phyloP scores from a whole-genome alignment of 1,140 invertebrate species.

The Papilio polyxenes region DNA sequence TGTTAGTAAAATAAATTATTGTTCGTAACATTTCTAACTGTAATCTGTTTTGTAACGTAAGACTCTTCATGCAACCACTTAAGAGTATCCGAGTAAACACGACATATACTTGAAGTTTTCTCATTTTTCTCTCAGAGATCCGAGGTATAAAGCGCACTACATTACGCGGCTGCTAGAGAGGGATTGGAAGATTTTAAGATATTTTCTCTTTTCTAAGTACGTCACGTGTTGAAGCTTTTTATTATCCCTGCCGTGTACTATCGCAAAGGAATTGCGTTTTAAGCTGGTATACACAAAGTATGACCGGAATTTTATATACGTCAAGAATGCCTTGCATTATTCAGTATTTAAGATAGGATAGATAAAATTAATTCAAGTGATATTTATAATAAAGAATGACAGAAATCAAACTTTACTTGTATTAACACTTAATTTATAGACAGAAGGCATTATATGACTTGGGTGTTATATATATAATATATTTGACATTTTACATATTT shows the following conservation, averaged over 20 bases:
- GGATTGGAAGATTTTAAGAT: constrained; percentile 58
- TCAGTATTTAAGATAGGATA: not conserved
- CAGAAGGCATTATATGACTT: not conserved
- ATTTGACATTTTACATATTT: too few species aligned
- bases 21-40: too few species aligned
- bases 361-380: not conserved
- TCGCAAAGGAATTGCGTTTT: constrained; percentile 31
- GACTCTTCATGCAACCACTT: not conserved
- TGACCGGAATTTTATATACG: not conserved
- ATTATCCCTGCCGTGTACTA: constrained; percentile 56
- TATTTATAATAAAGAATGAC: not conserved
- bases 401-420: not conserved
- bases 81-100: constrained; percentile 13
- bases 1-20: too few species aligned
- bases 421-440: not conserved
- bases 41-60: not conserved
- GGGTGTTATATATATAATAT: not conserved
- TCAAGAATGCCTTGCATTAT: not conserved
- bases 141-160: constrained; percentile 48
- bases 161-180: constrained; percentile 42
- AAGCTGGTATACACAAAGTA: not conserved
- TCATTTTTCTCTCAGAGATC: constrained; percentile 43
- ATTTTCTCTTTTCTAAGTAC: constrained; percentile 68
- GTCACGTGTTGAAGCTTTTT: constrained; percentile 71
- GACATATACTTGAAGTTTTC: constrained; percentile 26